Conservation (phyloP, 2,888 invertebrate genomes). For the Polyommatus iphigenia region DNA sequence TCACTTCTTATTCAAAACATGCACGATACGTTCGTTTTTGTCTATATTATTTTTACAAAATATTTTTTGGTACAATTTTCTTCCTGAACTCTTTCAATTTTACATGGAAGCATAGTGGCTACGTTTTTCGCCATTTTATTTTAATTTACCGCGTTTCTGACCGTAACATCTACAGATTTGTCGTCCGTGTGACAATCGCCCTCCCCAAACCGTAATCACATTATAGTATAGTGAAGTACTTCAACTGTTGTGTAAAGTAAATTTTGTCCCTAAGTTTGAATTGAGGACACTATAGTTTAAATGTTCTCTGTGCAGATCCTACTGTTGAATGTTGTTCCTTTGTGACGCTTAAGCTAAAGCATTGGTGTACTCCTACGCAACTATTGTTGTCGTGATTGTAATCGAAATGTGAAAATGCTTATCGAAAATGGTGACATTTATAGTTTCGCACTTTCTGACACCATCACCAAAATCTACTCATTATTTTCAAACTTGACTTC, state of each 20-base stretch:
- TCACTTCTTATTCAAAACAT: constrained; percentile 60
- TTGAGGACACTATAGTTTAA: constrained; percentile 43
- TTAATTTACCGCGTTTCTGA: constrained; percentile 22
- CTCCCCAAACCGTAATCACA: constrained; percentile 66
- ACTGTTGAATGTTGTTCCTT: constrained; percentile 56
- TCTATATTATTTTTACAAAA: constrained; percentile 51
- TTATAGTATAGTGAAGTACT: constrained; percentile 49
- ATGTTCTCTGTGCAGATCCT: constrained; percentile 42
- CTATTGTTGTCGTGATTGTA: constrained; percentile 66
- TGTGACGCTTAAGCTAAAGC: constrained; percentile 66
- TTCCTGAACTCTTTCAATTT: constrained; percentile 64
- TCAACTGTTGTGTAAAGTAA: constrained; percentile 49
- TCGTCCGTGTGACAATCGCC: constrained; percentile 75
- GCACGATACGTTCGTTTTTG: constrained; percentile 55
- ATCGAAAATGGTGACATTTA: constrained; percentile 67
- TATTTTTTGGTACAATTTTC: constrained; percentile 53
- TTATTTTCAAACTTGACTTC: constrained; percentile 43
- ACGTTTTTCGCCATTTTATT: constrained; percentile 36
- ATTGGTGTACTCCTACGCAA: constrained; percentile 51
- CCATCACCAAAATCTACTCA: constrained; percentile 43
- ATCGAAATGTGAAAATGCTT: constrained; percentile 53
- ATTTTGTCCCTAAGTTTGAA: constrained; percentile 36
- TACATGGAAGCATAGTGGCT: constrained; percentile 69
- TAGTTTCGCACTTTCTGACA: constrained; percentile 46
- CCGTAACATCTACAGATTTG: constrained; percentile 37